Evolutionary conservation across 1,140 invertebrate species (phyloP), one percentile per base, ranked within the genome.

Genomic region (Bombus haemorrhoidalis): DNA sequence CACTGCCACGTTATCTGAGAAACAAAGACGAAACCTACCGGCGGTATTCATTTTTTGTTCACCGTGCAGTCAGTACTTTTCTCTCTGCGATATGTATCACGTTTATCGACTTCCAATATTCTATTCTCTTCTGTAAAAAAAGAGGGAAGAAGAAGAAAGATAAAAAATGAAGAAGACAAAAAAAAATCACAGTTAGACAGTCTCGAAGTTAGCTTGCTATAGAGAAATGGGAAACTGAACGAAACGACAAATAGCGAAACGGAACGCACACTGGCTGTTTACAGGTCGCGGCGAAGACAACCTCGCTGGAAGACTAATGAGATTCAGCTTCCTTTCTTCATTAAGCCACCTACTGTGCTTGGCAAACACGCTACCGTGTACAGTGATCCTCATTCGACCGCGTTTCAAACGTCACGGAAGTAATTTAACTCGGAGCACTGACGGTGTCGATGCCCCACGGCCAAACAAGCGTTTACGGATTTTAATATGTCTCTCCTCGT

Each of bases 261-360:
- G 64, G 59, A 59, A 79, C 39, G 79, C 66, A 37, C 43, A 53
- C 28, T n/a, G 18, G 80, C 71, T 88, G 64, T 86, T 88, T 86
- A 75, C 75, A 41, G 47, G 81, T 66, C 81, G 73, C 73, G 41
- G 22, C 32, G 79, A 73, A 85, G 83, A 72, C 69, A 74, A 64
- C n/a, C 75, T 84, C 75, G 82, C 43, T 80, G 81, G 81, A 83
- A 83, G 80, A 82, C 84, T 90, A 90, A 90, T 90, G 88, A 90
- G 84, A 88, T 88, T 90, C 88, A 84, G 76, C 84, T 90, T 90
- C 88, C 88, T 88, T 90, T 88, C 87, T 88, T 86, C 87, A 86
- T 90, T 86, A 83, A 86, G 76, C 81, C 78, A 85, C 84, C 84
- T 77, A 86, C 81, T 62, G 81, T 41, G 34, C 39, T 81, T 77